Base-by-base conservation (phyloP, 2,113 vertebrate species). In the Bufo gargarizans region DNA sequence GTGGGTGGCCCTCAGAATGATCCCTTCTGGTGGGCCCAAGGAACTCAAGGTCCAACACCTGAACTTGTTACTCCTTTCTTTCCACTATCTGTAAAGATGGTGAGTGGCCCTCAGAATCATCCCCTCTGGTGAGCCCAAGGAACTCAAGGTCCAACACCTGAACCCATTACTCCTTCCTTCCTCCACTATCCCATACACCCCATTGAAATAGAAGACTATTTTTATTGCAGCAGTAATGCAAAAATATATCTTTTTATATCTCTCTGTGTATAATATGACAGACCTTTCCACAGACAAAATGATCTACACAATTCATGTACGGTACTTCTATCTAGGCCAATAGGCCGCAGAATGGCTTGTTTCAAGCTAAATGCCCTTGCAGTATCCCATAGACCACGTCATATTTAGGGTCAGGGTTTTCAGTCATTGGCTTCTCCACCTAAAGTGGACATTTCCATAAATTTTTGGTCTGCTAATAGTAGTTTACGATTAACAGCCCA, bases 211-310 rank as follows among this genome's bases (percentile, higher is more conserved):
- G 33, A 50, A 83, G 47, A 55, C 50, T 84, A 67, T 71, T 84
- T 33, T 79, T 84, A 67, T 84, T 84, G 67, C 67, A 69, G 63
- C 50, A 71, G 47, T 53, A 71, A 67, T 84, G 82, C 49, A 84
- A 84, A 84, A 84, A 84, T 84, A 84, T 71, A 83, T 63, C 9
- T 63, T 47, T 82, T 67, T 65, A 63, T 82, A 22, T 84, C 9
- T 69, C 63, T 55, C 63, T 55, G 13, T 76, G 17, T 76, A 43
- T 76, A 72, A 45, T 45, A 76, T 43, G 45, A 76, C 47, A 45
- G 72, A 76, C 72, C 33, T 20, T 76, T 43, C 33, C 14, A 74
- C 71, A 74, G 47, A 74, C 43, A 74, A 47, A 45, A 47, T 8
- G 16, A 72, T 3, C 6, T 74, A 16, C 2, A 16, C 71, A 17